phyloP scores from a whole-genome alignment of 2,888 invertebrate species.

The Agriopis aurantiaria region DNA sequence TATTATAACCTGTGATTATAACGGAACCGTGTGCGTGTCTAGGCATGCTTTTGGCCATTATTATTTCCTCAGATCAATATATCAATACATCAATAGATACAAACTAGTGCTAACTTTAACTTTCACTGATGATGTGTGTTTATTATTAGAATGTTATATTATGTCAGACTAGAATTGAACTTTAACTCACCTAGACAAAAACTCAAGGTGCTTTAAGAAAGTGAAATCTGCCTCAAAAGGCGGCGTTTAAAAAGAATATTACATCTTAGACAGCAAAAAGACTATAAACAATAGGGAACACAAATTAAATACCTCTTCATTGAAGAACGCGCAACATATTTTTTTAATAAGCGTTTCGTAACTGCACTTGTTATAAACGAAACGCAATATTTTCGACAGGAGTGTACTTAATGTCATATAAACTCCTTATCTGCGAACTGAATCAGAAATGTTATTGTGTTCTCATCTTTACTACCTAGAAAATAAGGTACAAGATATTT shows the following conservation, averaged over 20 bases:
- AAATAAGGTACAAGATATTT: slow-evolving; percentile 36
- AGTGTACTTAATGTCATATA: slow-evolving; percentile 67
- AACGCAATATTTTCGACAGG: slow-evolving; percentile 62
- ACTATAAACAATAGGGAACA: slow-evolving; percentile 45
- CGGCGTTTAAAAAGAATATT: slow-evolving; percentile 9
- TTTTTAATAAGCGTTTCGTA: slow-evolving; percentile 63
- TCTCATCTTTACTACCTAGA: slow-evolving; percentile 38
- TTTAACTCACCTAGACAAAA: slow-evolving; percentile 24
- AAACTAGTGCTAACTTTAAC: no score
- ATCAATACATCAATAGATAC: no score
- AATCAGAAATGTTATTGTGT: slow-evolving; percentile 14
- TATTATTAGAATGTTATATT: background rate
- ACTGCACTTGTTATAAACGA: slow-evolving; percentile 56
- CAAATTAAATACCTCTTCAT: slow-evolving; percentile 49
- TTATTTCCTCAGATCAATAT: no score
- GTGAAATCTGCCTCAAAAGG: slow-evolving; percentile 18
- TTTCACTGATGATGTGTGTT: background rate
- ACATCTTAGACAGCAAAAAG: slow-evolving; percentile 33
- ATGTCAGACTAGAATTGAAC: slow-evolving; percentile 3
- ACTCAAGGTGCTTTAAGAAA: slow-evolving; percentile 6
- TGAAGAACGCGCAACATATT: slow-evolving; percentile 48
- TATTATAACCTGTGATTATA: no score
- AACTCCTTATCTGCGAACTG: slow-evolving; percentile 44
- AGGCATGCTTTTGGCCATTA: no score
- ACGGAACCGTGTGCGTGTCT: no score